A percentile compares a stretch with the other conserved stretches of the same genome.
phyloP scores from a whole-genome alignment of 2,888 invertebrate species.

The Calameuta idolon region DNA sequence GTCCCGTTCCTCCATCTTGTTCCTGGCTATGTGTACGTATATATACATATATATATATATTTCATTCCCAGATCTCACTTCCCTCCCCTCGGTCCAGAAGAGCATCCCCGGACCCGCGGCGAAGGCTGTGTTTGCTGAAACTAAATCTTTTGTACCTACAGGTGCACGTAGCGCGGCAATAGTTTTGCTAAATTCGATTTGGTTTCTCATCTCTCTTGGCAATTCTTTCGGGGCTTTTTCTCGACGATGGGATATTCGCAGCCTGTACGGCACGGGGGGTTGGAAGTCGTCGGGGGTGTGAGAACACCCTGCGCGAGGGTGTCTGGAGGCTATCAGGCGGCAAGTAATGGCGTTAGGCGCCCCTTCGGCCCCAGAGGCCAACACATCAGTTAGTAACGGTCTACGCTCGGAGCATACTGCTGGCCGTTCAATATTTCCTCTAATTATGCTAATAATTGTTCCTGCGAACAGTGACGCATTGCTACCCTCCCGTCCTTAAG shows the following conservation, averaged over 20 bases:
- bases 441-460: constrained; percentile 51
- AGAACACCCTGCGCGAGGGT: constrained; percentile 29
- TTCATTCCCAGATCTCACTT: constrained; percentile 15
- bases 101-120: constrained; percentile 23
- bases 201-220: constrained; percentile 38
- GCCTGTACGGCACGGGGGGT: constrained; percentile 6
- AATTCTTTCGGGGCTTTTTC: constrained; percentile 31
- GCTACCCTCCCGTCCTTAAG: not conserved
- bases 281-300: constrained; percentile 17
- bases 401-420: constrained; percentile 33
- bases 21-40: not conserved
- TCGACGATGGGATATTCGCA: constrained; percentile 12
- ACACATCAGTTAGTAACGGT: constrained; percentile 51
- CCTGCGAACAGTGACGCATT: constrained; percentile 9
- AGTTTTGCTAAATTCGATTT: constrained; percentile 58
- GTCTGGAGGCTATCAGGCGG: constrained; percentile 53
- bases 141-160: constrained; percentile 47
- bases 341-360: constrained; percentile 52
- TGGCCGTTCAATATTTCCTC: constrained; percentile 27
- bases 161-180: constrained; percentile 37
- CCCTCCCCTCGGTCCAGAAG: constrained; percentile 15
- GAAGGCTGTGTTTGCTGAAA: constrained; percentile 36
- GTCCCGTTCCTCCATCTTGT: constrained; percentile 12
- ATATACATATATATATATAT: not conserved
- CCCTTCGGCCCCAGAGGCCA: constrained; percentile 47